These are phyloP conservation scores for Psittacula cyanocephala DNA, from an alignment of 2,113 vertebrate genomes.

Conservation along the genomic window DNA sequence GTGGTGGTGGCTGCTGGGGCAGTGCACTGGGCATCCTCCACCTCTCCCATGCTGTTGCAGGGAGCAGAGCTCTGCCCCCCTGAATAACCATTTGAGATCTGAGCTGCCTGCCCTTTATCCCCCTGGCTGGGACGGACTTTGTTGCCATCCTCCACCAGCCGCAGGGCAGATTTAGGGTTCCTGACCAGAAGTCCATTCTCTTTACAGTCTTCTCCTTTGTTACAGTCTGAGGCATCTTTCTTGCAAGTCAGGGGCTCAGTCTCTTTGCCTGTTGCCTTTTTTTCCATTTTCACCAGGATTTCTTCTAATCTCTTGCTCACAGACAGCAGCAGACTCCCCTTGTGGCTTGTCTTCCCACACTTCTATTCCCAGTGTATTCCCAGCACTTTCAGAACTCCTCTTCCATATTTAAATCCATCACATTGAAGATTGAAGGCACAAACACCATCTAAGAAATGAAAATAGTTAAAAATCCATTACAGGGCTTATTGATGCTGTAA, in stretches of 20 bases:
- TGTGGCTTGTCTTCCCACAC: not conserved
- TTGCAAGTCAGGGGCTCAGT: slow-evolving; percentile 68
- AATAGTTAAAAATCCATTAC: not conserved
- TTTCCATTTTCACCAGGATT: slow-evolving; percentile 81
- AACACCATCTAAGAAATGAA: slow-evolving; percentile 40
- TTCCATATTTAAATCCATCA: not conserved
- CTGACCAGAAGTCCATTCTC: slow-evolving; percentile 80
- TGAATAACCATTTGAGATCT: slow-evolving; percentile 88
- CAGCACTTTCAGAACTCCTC: not conserved
- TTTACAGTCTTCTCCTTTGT: slow-evolving; percentile 74
- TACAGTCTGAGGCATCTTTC: slow-evolving; percentile 60
- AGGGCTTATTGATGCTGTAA: not conserved
- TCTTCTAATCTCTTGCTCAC: slow-evolving; percentile 38
- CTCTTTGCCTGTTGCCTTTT: slow-evolving; percentile 76
- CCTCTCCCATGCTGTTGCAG: slow-evolving; percentile 52
- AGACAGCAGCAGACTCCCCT: not conserved
- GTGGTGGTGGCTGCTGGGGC: slow-evolving; percentile 81
- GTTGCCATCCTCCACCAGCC: slow-evolving; percentile 40
- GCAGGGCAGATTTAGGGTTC: slow-evolving; percentile 34
- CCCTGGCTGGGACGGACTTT: slow-evolving; percentile 47
- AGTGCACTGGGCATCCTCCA: slow-evolving; percentile 48
- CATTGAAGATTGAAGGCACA: not conserved
- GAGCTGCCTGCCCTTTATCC: slow-evolving; percentile 72
- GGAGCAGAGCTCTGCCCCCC: slow-evolving; percentile 77
- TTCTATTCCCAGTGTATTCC: not conserved